These are phyloP conservation scores for Pteropus alecto DNA, from an alignment of 2,113 vertebrate species.

Conservation along the genomic window DNA sequence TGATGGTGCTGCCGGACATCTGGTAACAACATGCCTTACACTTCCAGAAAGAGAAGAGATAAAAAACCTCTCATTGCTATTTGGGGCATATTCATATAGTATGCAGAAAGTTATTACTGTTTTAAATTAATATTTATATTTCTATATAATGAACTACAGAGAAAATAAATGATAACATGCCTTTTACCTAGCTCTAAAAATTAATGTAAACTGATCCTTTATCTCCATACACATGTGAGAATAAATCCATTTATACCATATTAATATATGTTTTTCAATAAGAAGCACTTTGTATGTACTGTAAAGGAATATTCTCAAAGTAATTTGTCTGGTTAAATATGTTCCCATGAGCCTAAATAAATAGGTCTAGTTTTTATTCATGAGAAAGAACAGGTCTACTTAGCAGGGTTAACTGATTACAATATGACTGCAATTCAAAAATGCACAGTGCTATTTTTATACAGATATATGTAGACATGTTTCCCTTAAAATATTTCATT, in stretches of 20 bases:
- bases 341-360: neutral
- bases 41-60: neutral
- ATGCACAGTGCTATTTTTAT: neutral
- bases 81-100: neutral
- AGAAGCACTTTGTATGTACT: neutral
- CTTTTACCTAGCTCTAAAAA: neutral
- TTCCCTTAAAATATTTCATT: neutral
- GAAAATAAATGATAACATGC: neutral
- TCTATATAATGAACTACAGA: neutral
- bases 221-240: neutral
- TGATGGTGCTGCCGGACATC: neutral
- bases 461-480: neutral
- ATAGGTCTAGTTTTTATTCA: neutral
- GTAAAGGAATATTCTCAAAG: neutral
- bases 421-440: neutral
- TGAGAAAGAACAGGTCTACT: neutral
- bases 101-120: neutral
- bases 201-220: neutral
- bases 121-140: slow-evolving; percentile 31
- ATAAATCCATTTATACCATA: neutral
- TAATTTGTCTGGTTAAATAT: slow-evolving; percentile 24
- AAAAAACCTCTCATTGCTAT: neutral
- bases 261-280: neutral
- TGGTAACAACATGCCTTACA: neutral
- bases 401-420: neutral